A percentile compares a stretch with the other conserved stretches of the same genome.
These are phyloP conservation scores for Otus scops DNA, from an alignment of 2,797 vertebrate genomes.

Conservation along the genomic window DNA sequence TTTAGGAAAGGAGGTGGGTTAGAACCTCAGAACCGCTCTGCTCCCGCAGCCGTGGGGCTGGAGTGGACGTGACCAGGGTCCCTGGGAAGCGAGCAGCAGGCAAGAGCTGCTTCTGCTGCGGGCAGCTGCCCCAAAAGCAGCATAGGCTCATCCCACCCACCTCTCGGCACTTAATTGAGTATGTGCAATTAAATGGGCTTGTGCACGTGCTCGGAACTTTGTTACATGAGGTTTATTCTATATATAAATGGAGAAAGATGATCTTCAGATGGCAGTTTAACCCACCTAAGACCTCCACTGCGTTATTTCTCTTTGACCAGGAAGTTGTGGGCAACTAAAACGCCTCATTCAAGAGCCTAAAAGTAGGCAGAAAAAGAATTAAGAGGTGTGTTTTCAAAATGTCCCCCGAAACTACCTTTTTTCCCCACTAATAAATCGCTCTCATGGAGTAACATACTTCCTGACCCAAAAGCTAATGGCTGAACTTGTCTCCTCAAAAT, in stretches of 20 bases:
- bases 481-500: not conserved
- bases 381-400: not conserved
- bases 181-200: not conserved
- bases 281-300: not conserved
- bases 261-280: not conserved
- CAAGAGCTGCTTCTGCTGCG: not conserved
- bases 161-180: not conserved
- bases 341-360: not conserved
- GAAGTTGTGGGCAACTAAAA: not conserved
- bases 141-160: no score
- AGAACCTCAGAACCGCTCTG: not conserved
- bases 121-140: not conserved
- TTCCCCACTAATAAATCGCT: not conserved
- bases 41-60: not conserved
- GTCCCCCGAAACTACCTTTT: not conserved
- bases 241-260: not conserved
- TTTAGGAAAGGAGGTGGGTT: no score
- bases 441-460: rapidly evolving
- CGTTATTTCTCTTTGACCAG: not conserved
- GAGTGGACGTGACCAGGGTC: not conserved
- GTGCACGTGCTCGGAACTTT: not conserved
- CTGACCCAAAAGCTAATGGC: not conserved
- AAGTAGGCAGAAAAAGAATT: not conserved
- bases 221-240: not conserved
- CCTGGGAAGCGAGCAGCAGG: not conserved